Evolutionary conservation across 2,888 invertebrate genomes (phyloP).

Genomic region (Agrotis puta): DNA sequence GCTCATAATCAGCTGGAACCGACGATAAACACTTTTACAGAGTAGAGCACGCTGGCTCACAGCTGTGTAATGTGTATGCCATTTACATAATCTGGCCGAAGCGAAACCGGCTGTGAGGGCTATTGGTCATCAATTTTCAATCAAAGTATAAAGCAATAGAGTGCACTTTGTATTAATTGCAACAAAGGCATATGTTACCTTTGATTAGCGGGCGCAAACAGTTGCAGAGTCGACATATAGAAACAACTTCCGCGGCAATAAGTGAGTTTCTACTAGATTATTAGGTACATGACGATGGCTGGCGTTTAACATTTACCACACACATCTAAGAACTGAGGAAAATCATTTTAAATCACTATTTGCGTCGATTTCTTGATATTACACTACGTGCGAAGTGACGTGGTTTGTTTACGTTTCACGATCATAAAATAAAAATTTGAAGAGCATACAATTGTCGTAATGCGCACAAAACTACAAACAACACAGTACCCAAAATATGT

Average conservation of each 20-base stretch:
- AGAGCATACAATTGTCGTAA: conserved; percentile 27
- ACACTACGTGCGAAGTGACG: conserved; percentile 23
- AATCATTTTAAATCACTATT: conserved; percentile 32
- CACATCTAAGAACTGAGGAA: conserved; percentile 37
- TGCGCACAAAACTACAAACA: conserved; percentile 11
- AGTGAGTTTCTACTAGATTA: conserved; percentile 67
- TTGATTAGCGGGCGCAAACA: conserved; percentile 57
- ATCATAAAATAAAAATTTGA: conserved; percentile 7
- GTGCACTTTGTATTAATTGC: conserved; percentile 62
- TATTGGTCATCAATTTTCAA: conserved; percentile 69
- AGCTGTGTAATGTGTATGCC: conserved; percentile 83
- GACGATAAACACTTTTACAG: conserved; percentile 65
- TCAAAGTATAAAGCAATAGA: conserved; percentile 63
- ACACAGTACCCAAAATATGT: conserved; percentile 3
- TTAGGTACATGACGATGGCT: conserved; percentile 55
- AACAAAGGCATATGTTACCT: conserved; percentile 51
- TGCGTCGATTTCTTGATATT: conserved; percentile 25
- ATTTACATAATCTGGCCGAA: conserved; percentile 82
- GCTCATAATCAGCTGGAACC: conserved; percentile 65
- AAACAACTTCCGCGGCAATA: conserved; percentile 74
- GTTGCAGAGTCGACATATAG: conserved; percentile 66
- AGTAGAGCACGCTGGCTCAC: conserved; percentile 72
- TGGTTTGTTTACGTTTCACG: conserved; percentile 19
- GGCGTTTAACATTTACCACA: conserved; percentile 57
- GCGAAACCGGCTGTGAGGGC: conserved; percentile 70